Evolutionary conservation across 2,797 vertebrate species (phyloP).

Genomic region (Columba guinea): DNA sequence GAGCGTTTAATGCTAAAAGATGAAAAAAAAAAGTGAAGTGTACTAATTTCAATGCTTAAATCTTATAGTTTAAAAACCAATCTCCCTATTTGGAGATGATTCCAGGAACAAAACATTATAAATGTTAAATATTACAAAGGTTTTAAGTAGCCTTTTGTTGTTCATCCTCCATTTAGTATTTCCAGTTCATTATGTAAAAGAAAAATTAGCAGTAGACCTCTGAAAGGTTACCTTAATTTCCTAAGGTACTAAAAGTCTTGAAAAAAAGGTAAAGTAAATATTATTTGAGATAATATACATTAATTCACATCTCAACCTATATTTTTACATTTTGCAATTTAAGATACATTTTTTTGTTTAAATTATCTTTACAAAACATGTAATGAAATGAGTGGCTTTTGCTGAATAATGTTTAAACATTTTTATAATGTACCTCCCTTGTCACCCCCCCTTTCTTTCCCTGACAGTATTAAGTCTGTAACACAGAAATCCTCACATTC

Average conservation of each 20-base stretch:
- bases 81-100: neutral
- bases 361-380: neutral
- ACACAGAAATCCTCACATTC: conserved; percentile 58
- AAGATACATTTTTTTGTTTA: conserved; percentile 11
- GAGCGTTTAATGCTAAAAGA: neutral
- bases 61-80: neutral
- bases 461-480: conserved; percentile 42
- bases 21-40: neutral
- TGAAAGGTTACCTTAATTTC: neutral
- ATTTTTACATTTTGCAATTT: conserved; percentile 15
- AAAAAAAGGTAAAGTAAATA: conserved; percentile 1
- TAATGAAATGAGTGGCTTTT: conserved; percentile 24
- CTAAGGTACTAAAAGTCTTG: neutral
- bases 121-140: neutral
- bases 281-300: neutral
- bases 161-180: neutral
- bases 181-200: neutral
- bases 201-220: neutral
- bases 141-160: neutral
- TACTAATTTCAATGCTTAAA: neutral
- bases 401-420: conserved; percentile 55
- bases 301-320: neutral
- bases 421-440: conserved; percentile 15
- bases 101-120: neutral
- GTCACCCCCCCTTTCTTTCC: neutral